These are phyloP conservation scores for Pocillopora verrucosa DNA, from an alignment of 64 coral and sea anemone species.

Conservation along the genomic window DNA sequence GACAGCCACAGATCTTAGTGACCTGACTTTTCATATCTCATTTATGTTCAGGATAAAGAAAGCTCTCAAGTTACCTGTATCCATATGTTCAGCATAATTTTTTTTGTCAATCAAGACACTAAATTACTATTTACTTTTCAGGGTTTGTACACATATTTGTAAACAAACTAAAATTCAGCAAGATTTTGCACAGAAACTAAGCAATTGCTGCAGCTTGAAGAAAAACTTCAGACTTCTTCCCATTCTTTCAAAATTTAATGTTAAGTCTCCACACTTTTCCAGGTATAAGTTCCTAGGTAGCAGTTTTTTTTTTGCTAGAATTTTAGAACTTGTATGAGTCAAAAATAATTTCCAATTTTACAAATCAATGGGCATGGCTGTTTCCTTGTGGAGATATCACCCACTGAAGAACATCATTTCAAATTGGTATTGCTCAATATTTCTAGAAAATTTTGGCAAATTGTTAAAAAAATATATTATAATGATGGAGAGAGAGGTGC, in stretches of 20 bases:
- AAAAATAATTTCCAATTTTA: not conserved
- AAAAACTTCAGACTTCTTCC: not conserved
- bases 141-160: no score
- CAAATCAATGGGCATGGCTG: not conserved
- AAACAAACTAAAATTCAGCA: no score
- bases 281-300: no score
- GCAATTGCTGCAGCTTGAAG: not conserved
- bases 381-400: no score
- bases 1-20: not conserved
- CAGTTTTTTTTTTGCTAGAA: not conserved
- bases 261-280: no score
- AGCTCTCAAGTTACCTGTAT: conserved; percentile 26
- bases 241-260: no score
- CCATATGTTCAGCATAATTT: conserved; percentile 43
- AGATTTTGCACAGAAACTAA: no score
- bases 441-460: no score
- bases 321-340: not conserved
- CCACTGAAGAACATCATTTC: no score
- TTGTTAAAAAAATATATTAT: no score
- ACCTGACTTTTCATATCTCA: conserved; percentile 32
- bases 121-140: not conserved
- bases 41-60: conserved; percentile 39
- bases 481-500: not conserved
- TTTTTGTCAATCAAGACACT: not conserved
- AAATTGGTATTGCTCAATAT: no score